Evolutionary conservation across 2,113 vertebrate species (phyloP), one percentile per base, ranked within the genome.

Genomic region (Pseudonaja textilis): DNA sequence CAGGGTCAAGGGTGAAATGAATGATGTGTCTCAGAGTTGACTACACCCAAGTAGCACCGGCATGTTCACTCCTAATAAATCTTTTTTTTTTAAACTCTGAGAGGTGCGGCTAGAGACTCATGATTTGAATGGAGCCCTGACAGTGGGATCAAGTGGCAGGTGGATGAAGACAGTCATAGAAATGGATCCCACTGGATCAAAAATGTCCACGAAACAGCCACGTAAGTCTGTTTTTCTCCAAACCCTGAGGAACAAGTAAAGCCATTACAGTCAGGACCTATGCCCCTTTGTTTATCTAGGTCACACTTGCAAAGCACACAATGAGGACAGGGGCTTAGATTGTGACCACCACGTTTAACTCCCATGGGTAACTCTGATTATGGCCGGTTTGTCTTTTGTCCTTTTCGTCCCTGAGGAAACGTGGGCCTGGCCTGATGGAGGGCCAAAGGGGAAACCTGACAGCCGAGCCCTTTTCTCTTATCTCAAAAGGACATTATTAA

Each of bases 401-500:
- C 64, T 64, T 91, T 74, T 89, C 64, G 0, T 89, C 5, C 54
- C 74, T 9, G 22, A 59, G 8, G 45, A 89, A 8, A 0, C 47
- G 87, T 92, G 95, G 91, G 94, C 89, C 91, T 93, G 94, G 94
- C 1, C 90, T 91, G 93, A 94, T 0, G 88, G 91, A 95, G 94
- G 95, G 87, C 39, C 88, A 94, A 92, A 94, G 57, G 8, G 47
- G 10, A 1, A 25, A 94, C 93, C 96, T 92, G 93, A 96, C 95
- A 96, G 95, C 96, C 93, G 59, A 95, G 96, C 95, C 93, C 95
- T 95, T 96, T 95, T 95, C 94, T 97, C 96, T 96, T 96, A 96
- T 97, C 96, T 97, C 96, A 94, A 95, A 97, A 96, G 95, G 96
- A 96, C 96, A 96, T 93, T 95, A 93, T 94, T 95, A 96, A 97